Evolutionary conservation across 2,113 vertebrate species (phyloP), one percentile per base, ranked within the genome.

Genomic region (Ammodytes marinus): DNA sequence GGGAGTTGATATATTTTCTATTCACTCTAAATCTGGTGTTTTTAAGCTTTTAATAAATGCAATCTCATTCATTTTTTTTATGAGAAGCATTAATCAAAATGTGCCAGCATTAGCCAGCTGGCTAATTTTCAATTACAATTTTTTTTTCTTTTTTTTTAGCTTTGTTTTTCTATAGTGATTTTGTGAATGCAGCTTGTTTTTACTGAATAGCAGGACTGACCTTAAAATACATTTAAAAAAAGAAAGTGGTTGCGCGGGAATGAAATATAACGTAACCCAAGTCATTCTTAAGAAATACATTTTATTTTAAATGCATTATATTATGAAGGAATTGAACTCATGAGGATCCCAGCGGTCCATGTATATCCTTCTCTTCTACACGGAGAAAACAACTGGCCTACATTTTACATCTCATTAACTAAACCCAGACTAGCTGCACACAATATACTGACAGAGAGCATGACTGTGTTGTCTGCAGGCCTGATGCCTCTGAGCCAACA

Each of bases 351-450:
- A 73, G 57, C 17, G 6, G 66, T 78, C 79, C 77, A 76, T 82
- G 27, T 27, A 85, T 35, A 70, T 84, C 61, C 74, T 89, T 70
- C 64, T 73, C 49, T 59, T 77, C 83, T 37, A 74, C 77, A 52
- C 58, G 82, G 45, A 59, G 66, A 74, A 78, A 84, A 59, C 64
- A 65, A 77, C 82, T 91, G 91, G 82, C 92, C 90, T 93, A 90
- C 84, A 93, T 92, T 88, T 91, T 74, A 88, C 90, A 89, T 84
- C 82, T 91, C 82, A 93, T 93, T 92, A 93, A 79, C 80, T 78
- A 86, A 76, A 85, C 8, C 52, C 88, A 88, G 78, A 90, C 79
- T 81, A 79, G 72, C 84, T 83, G 85, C 84, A 85, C 80, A 80
- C 80, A 91, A 84, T 76, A 80, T 79, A 84, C 61, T 77, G 86